Conservation (phyloP, 2,113 vertebrate species). For the Solea solea region DNA sequence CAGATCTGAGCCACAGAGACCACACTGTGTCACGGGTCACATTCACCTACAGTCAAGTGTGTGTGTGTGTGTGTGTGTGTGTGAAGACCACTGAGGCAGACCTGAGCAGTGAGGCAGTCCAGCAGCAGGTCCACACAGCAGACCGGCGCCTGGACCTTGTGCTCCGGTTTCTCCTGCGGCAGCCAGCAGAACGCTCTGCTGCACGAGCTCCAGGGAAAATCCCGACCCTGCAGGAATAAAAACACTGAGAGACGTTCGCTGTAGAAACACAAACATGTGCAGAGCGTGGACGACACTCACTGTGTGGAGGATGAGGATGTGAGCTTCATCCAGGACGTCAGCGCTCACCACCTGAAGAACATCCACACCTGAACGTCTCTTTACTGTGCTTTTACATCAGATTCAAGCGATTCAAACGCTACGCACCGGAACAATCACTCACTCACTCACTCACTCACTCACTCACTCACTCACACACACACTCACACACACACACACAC, state of each 20-base stretch:
- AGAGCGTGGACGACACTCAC: slow-evolving; percentile 81
- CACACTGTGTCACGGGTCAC: no score
- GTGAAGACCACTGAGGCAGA: slow-evolving; percentile 41
- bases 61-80: no score
- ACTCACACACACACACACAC: no score
- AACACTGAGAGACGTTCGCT: no score
- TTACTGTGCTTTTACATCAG: no score
- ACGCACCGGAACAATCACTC: no score
- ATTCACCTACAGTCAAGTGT: no score
- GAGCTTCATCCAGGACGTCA: slow-evolving; percentile 86
- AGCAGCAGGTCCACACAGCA: slow-evolving; percentile 92
- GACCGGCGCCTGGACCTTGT: slow-evolving; percentile 81
- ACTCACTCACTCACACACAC: no score
- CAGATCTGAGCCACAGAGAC: slow-evolving; percentile 81
- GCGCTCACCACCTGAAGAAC: slow-evolving; percentile 88
- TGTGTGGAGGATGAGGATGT: slow-evolving; percentile 91
- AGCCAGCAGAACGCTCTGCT: slow-evolving; percentile 92
- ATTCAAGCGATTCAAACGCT: no score
- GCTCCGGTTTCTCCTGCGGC: slow-evolving; percentile 71
- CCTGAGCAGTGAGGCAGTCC: slow-evolving; percentile 82
- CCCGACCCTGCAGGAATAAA: slow-evolving; percentile 83
- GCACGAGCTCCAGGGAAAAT: slow-evolving; percentile 94
- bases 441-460: no score
- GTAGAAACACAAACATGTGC: not conserved
- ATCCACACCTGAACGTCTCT: no score